A percentile compares a stretch with the other conserved stretches of the same genome.
These are phyloP conservation scores for Metellina segmentata DNA, from an alignment of 2,888 invertebrate species.

Conservation along the genomic window DNA sequence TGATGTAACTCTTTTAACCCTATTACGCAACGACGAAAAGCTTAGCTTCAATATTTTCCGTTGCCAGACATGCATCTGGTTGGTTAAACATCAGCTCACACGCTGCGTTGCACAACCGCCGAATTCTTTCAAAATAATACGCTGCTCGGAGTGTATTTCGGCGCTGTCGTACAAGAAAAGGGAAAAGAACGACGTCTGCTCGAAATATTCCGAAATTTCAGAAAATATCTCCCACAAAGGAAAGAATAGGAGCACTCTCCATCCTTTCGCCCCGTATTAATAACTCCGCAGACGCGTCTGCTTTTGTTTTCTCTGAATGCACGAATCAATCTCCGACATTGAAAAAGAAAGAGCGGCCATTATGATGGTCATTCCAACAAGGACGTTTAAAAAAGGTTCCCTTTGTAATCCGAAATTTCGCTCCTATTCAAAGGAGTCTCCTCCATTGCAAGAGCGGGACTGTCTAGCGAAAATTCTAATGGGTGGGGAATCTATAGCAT, in stretches of 20 bases:
- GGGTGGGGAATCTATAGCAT: neutral
- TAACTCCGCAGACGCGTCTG: neutral
- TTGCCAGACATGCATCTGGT: no score
- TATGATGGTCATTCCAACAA: neutral
- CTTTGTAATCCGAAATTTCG: conserved; percentile 22
- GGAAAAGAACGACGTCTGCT: neutral
- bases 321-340: conserved; percentile 27
- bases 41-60: no score
- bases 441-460: neutral
- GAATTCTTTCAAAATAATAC: neutral
- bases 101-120: neutral
- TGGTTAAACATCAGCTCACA: no score
- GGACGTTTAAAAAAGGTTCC: neutral
- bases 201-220: neutral
- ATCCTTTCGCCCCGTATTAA: neutral
- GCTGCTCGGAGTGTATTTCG: neutral
- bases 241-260: neutral
- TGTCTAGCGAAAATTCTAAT: neutral
- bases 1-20: no score
- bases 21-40: no score
- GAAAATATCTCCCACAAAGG: neutral
- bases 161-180: neutral
- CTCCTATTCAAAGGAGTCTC: conserved; percentile 10
- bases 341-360: conserved; percentile 28
- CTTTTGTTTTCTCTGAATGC: conserved; percentile 39